These are phyloP conservation scores for Trileptium ribeirensis DNA, from an alignment of 2,888 invertebrate genomes.

Conservation along the genomic window DNA sequence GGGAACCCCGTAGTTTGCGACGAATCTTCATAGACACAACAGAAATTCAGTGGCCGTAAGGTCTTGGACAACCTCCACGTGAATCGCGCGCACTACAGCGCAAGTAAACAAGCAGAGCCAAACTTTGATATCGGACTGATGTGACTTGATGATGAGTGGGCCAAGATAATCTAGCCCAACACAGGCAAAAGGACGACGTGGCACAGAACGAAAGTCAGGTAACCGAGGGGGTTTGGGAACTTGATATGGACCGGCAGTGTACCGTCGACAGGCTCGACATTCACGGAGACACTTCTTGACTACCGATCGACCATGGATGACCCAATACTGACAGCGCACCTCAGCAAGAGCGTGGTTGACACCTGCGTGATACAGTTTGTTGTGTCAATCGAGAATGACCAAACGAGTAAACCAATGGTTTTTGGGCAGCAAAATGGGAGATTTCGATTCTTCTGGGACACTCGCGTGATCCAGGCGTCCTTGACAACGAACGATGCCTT, in stretches of 20 bases:
- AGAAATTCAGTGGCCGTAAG: background rate
- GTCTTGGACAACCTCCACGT: too few species aligned
- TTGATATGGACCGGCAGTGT: background rate
- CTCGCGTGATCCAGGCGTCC: background rate
- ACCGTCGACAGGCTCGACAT: background rate
- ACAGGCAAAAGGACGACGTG: constrained; percentile 20
- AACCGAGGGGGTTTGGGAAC: background rate
- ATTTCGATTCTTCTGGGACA: background rate
- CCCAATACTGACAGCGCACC: background rate
- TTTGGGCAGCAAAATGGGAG: background rate
- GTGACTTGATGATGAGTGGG: background rate
- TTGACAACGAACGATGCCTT: constrained; percentile 8
- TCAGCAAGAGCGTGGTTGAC: background rate
- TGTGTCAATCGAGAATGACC: background rate
- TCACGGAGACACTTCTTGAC: background rate
- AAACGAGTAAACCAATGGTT: background rate
- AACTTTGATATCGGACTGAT: constrained; percentile 19
- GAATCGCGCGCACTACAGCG: constrained; percentile 11
- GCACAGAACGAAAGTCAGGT: background rate
- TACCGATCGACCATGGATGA: background rate
- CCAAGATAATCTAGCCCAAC: constrained; percentile 18
- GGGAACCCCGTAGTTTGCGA: background rate
- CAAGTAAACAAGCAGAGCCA: constrained; percentile 23
- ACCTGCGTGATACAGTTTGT: background rate
- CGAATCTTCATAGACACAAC: background rate